phyloP scores from a whole-genome alignment of 2,888 invertebrate genomes.

The Cheilosia pagana region DNA sequence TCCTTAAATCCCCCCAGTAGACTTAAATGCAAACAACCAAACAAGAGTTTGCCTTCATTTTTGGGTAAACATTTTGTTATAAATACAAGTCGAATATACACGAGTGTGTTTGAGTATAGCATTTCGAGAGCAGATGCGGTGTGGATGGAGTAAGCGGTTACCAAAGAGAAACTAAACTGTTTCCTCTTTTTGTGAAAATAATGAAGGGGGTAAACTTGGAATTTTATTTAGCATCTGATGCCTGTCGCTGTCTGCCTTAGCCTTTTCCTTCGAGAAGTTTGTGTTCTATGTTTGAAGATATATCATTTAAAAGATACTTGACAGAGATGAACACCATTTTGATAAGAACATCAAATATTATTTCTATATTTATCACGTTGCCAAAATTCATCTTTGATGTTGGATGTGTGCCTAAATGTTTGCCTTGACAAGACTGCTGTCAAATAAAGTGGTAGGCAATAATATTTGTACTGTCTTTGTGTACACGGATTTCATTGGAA shows the following conservation, averaged over 20 bases:
- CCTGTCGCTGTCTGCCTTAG: neutral
- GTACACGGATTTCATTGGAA: too few species aligned
- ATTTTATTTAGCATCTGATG: slow-evolving; percentile 43
- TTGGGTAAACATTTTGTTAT: slow-evolving; percentile 65
- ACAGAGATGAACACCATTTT: slow-evolving; percentile 44
- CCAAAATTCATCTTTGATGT: neutral
- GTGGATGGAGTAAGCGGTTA: slow-evolving; percentile 12
- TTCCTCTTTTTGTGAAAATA: slow-evolving; percentile 27
- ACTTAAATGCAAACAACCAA: slow-evolving; percentile 62
- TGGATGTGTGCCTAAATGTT: too few species aligned
- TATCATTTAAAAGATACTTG: slow-evolving; percentile 41
- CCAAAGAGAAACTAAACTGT: slow-evolving; percentile 41
- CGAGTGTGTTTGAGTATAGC: neutral
- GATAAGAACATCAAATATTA: slow-evolving; percentile 64
- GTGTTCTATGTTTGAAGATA: slow-evolving; percentile 29
- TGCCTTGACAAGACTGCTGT: too few species aligned
- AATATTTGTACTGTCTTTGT: too few species aligned
- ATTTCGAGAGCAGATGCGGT: slow-evolving; percentile 11
- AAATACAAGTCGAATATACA: slow-evolving; percentile 48
- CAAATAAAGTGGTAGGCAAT: too few species aligned
- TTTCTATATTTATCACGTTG: slow-evolving; percentile 23
- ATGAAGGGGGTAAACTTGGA: slow-evolving; percentile 5
- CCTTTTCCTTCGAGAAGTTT: slow-evolving; percentile 17
- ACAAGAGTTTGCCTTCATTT: slow-evolving; percentile 64
- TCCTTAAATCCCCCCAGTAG: slow-evolving; percentile 30